Conservation (phyloP, 92 coral and sea anemone species). For the Phenganax stokvisi region DNA sequence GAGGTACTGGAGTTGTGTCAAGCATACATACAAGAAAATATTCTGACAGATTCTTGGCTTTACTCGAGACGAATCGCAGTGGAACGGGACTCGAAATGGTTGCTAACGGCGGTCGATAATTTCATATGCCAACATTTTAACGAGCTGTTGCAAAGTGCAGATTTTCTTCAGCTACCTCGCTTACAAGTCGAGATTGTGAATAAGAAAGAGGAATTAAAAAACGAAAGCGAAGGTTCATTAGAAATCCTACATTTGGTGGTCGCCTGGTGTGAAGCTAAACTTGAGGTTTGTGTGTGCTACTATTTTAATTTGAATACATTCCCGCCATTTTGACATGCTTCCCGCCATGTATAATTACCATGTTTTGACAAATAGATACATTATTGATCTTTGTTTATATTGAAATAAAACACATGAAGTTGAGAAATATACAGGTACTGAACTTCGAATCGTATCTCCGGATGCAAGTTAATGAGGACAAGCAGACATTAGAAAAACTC, state of each 20-base stretch:
- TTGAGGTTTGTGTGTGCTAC: background rate
- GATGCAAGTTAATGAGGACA: too few relatives aligned
- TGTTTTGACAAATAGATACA: background rate
- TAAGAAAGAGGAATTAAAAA: conserved; percentile 27
- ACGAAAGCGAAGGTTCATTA: conserved; percentile 57
- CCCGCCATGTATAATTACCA: background rate
- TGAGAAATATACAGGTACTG: too few relatives aligned
- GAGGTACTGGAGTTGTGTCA: conserved; percentile 61
- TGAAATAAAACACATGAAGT: too few relatives aligned
- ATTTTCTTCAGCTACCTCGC: conserved; percentile 81
- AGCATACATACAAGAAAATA: conserved; percentile 56
- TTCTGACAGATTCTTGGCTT: conserved; percentile 71
- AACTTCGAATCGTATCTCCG: too few relatives aligned
- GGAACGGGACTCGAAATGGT: conserved; percentile 47
- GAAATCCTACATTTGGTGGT: conserved; percentile 67
- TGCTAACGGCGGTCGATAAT: conserved; percentile 67
- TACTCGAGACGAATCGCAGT: conserved; percentile 61
- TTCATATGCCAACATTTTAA: conserved; percentile 64
- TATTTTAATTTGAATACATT: background rate
- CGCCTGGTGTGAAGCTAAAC: conserved; percentile 61
- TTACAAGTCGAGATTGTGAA: conserved; percentile 77
- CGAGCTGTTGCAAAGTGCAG: conserved; percentile 66
- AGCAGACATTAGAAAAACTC: too few relatives aligned
- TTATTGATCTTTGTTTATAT: too few relatives aligned
- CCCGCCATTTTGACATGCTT: conserved; percentile 7